Evolutionary conservation across 2,888 invertebrate species (phyloP).

Genomic region (Beris morrisii): DNA sequence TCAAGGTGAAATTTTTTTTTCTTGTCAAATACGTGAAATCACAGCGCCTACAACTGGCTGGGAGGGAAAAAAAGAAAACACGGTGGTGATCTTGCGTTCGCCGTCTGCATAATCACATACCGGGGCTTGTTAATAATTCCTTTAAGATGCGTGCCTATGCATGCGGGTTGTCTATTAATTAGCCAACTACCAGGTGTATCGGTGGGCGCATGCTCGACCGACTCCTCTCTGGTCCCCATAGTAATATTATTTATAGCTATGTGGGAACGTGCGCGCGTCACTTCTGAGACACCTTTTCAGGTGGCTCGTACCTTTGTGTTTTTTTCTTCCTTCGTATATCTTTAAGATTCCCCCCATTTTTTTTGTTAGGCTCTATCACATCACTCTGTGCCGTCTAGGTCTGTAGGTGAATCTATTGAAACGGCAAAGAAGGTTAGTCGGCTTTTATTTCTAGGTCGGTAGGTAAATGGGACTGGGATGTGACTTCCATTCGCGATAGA

Average conservation of each 20-base stretch:
- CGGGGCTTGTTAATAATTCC: constrained; percentile 15
- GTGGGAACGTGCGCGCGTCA: constrained; percentile 14
- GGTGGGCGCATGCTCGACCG: constrained; percentile 35
- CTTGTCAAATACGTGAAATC: constrained; percentile 6
- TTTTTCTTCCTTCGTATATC: background rate
- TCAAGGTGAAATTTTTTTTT: background rate
- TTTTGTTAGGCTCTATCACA: no score
- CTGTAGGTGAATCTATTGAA: constrained; percentile 12
- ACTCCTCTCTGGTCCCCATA: constrained; percentile 16
- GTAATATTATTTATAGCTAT: constrained; percentile 22
- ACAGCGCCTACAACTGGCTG: background rate
- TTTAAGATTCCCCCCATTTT: no score
- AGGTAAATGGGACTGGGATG: constrained; percentile 35
- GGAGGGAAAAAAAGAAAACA: constrained; percentile 4
- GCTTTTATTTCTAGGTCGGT: constrained; percentile 35
- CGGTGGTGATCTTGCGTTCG: background rate
- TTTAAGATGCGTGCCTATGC: constrained; percentile 31
- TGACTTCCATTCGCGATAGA: constrained; percentile 11
- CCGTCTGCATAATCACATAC: constrained; percentile 9
- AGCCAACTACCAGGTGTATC: constrained; percentile 39
- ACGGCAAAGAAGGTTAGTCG: background rate
- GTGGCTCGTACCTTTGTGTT: background rate
- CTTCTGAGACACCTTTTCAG: constrained; percentile 24
- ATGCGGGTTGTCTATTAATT: constrained; percentile 41
- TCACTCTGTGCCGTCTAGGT: background rate